phyloP scores from a whole-genome alignment of 2,113 vertebrate species.

The Pterocles burchelli region DNA sequence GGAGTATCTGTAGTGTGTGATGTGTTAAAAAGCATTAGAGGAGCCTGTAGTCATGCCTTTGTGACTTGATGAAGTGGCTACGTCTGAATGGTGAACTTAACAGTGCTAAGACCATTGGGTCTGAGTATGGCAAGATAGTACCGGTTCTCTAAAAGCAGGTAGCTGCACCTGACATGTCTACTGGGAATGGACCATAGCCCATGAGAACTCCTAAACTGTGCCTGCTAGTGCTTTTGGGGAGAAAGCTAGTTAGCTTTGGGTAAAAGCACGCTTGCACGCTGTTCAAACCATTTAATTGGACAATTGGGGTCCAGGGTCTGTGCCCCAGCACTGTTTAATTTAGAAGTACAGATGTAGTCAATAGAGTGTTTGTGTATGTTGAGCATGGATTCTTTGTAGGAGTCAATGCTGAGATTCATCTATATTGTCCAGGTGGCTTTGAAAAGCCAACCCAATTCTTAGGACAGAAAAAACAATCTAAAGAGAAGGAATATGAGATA shows the following conservation, averaged over 20 bases:
- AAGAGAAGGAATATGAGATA: slow-evolving; percentile 23
- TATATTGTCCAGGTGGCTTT: not conserved
- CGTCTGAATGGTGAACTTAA: not conserved
- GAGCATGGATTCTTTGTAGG: not conserved
- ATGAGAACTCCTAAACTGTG: not conserved
- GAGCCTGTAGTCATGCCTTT: not conserved
- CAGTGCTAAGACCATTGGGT: not conserved
- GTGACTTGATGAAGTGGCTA: not conserved
- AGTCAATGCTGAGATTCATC: not conserved
- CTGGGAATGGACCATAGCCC: not conserved
- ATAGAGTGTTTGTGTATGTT: not conserved
- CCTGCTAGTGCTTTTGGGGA: not conserved
- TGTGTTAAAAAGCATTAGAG: not conserved
- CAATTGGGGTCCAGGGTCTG: not conserved
- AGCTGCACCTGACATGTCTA: not conserved
- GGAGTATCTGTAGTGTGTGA: not conserved
- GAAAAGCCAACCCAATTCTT: slow-evolving; percentile 7
- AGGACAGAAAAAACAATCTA: not conserved
- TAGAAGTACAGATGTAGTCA: not conserved
- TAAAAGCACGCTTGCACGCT: not conserved
- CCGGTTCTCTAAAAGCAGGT: not conserved
- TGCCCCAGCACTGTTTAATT: not conserved
- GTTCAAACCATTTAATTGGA: not conserved
- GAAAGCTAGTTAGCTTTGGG: not conserved
- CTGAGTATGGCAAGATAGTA: not conserved